Conservation (phyloP, 1,140 invertebrate species). For the Gyrodactylus bullatarudis region DNA sequence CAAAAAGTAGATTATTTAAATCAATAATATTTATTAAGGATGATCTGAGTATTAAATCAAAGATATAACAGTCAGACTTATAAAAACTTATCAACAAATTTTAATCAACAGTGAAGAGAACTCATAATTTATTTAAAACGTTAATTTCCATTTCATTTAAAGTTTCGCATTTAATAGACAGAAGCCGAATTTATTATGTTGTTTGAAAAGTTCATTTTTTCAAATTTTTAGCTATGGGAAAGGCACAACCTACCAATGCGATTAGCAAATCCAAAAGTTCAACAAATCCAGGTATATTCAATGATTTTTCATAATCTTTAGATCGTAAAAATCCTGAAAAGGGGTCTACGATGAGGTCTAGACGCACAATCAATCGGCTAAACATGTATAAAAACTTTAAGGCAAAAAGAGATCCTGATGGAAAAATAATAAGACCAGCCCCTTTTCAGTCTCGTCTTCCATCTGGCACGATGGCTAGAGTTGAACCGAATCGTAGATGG, state of each 20-base stretch:
- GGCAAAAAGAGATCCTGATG: conserved; percentile 29
- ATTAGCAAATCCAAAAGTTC: neutral
- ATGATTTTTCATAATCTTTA: neutral
- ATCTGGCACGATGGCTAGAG: conserved; percentile 56
- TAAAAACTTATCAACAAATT: too few species aligned
- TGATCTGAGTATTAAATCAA: too few species aligned
- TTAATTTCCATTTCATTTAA: too few species aligned
- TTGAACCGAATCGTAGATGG: conserved; percentile 90
- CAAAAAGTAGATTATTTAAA: too few species aligned
- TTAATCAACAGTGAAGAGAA: too few species aligned
- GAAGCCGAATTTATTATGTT: too few species aligned
- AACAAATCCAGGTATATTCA: neutral
- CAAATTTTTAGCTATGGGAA: conserved; percentile 2
- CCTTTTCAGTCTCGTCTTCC: conserved; percentile 58
- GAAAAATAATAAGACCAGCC: conserved; percentile 64
- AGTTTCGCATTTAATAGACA: too few species aligned
- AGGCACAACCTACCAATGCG: neutral
- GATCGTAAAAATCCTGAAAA: conserved; percentile 1
- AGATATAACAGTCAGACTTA: too few species aligned
- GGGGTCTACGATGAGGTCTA: neutral
- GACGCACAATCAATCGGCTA: neutral
- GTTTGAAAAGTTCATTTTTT: too few species aligned
- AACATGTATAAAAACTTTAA: conserved; percentile 7
- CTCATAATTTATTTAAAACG: too few species aligned
- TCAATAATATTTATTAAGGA: too few species aligned